phyloP scores from a whole-genome alignment of 2,113 vertebrate genomes.

The Nicator chloris region DNA sequence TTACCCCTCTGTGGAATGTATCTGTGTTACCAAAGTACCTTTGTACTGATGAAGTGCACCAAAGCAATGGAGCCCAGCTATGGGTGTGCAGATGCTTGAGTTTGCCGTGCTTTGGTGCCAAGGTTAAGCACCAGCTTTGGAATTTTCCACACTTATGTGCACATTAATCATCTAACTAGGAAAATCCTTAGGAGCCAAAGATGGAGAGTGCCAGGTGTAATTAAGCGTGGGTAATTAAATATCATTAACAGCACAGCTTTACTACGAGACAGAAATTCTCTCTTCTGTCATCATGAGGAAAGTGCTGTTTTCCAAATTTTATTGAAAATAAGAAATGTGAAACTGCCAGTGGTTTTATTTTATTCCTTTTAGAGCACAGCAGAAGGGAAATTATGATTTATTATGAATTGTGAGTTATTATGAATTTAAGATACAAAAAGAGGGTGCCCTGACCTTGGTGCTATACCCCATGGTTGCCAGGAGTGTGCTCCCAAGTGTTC shows the following conservation, averaged over 20 bases:
- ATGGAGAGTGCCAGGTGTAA: conserved; percentile 28
- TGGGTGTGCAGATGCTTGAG: neutral
- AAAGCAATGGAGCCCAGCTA: neutral
- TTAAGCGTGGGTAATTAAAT: conserved; percentile 24
- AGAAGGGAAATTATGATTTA: neutral
- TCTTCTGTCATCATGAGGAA: neutral
- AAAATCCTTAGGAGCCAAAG: conserved; percentile 24
- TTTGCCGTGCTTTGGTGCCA: neutral
- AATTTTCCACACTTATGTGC: neutral
- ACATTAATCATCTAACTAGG: conserved; percentile 30
- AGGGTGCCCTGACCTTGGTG: neutral
- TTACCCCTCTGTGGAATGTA: neutral
- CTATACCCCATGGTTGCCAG: neutral
- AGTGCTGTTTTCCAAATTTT: neutral
- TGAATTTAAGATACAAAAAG: neutral
- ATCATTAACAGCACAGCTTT: conserved; percentile 14
- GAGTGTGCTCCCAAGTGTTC: neutral
- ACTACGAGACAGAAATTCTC: neutral
- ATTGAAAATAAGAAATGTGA: neutral
- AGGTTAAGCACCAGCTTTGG: neutral
- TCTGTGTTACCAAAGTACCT: neutral
- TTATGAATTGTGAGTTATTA: neutral
- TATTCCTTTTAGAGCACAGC: neutral
- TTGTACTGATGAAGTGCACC: neutral
- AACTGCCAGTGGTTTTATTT: neutral